Conservation (phyloP, 2,113 vertebrate genomes). For the Erythrocercus mccallii region DNA sequence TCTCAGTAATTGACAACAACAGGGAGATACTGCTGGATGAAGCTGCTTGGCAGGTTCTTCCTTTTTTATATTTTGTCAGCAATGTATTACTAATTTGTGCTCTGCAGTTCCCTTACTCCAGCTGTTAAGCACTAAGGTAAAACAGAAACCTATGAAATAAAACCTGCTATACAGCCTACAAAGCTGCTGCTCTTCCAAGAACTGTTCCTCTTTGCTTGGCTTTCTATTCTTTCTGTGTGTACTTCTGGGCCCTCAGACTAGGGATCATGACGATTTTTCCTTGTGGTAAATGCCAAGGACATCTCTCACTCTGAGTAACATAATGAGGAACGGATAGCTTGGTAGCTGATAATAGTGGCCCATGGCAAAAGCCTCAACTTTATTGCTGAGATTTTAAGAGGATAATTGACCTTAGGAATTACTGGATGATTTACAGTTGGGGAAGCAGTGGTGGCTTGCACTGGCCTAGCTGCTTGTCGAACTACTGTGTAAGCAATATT, state of each 20-base stretch:
- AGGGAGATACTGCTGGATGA: background rate
- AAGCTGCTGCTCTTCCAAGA: background rate
- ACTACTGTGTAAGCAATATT: slow-evolving; percentile 41
- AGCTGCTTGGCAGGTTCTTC: background rate
- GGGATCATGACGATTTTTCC: rapidly evolving
- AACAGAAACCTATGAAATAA: background rate
- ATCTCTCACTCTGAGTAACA: background rate
- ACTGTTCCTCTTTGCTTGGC: background rate
- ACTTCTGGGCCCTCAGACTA: background rate
- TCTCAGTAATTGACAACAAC: background rate
- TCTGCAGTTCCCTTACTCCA: background rate
- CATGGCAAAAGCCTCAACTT: slow-evolving; percentile 37
- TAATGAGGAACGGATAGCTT: background rate
- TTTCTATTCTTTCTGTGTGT: background rate
- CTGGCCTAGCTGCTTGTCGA: background rate
- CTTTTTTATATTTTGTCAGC: background rate
- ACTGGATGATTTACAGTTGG: slow-evolving; percentile 23
- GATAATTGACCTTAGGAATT: background rate
- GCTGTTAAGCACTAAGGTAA: background rate
- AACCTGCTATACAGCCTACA: background rate
- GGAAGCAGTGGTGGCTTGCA: background rate
- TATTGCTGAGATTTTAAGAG: slow-evolving; percentile 1
- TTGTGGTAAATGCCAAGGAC: background rate
- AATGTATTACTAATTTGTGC: background rate
- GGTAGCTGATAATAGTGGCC: background rate